These are phyloP conservation scores for Lepidurus packardi DNA, from an alignment of 1,140 invertebrate genomes.

Conservation along the genomic window DNA sequence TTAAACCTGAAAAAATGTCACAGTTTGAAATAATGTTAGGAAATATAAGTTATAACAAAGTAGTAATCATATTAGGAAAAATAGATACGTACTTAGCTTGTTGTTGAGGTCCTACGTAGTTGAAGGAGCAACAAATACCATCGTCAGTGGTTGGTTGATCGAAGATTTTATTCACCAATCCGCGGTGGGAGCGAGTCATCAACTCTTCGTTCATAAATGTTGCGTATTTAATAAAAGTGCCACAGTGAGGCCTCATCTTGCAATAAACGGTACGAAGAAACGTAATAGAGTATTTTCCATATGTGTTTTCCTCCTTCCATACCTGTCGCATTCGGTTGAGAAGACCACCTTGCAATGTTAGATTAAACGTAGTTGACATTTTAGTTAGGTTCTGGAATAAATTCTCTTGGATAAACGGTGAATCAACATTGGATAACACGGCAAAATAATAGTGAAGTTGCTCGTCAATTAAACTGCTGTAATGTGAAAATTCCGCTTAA, in stretches of 20 bases:
- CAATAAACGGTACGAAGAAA: neutral
- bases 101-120: neutral
- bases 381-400: neutral
- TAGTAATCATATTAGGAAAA: too few relatives aligned
- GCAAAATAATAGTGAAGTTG: neutral
- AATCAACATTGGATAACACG: neutral
- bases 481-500: too few relatives aligned
- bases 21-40: too few relatives aligned
- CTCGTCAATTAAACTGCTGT: neutral
- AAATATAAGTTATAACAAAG: too few relatives aligned
- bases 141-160: neutral
- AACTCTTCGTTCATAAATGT: neutral
- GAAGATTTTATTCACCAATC: neutral
- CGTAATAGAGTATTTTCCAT: too few relatives aligned
- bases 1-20: too few relatives aligned
- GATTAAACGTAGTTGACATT: neutral
- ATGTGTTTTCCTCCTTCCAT: neutral
- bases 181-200: neutral
- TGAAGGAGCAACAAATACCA: neutral
- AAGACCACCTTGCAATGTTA: neutral
- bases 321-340: neutral
- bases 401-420: neutral
- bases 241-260: neutral
- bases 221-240: neutral
- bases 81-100: neutral